phyloP scores from a whole-genome alignment of 92 coral and sea anemone genomes.

The Galaxea fascicularis region DNA sequence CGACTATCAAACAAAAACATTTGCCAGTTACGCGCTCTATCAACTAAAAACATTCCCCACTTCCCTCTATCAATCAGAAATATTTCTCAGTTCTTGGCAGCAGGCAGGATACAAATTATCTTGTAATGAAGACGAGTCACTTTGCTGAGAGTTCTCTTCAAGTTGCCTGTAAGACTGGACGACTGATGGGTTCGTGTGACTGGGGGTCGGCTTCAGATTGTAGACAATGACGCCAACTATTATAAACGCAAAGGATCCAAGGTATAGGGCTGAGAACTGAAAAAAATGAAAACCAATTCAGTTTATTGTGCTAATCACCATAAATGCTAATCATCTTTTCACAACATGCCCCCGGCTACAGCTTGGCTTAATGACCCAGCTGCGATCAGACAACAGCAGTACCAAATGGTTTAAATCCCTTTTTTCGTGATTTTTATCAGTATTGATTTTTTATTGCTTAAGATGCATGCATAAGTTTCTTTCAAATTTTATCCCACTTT shows the following conservation, averaged over 20 bases:
- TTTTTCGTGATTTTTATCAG: no score
- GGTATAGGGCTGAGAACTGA: slow-evolving; percentile 91
- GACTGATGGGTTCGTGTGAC: background rate
- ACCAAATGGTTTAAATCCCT: no score
- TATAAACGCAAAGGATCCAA: slow-evolving; percentile 80
- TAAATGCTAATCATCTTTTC: no score
- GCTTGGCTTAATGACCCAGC: no score
- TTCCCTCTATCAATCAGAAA: background rate
- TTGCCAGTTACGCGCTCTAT: background rate
- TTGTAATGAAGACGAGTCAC: slow-evolving; percentile 2
- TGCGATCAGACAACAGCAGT: no score
- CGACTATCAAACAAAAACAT: background rate
- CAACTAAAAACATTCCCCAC: no score
- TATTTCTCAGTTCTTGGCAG: slow-evolving; percentile 30
- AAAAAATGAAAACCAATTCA: slow-evolving; percentile 22
- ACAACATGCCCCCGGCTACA: no score
- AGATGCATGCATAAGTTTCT: no score
- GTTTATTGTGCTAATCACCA: background rate
- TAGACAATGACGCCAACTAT: slow-evolving; percentile 84
- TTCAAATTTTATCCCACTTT: no score
- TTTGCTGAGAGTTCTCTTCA: slow-evolving; percentile 42
- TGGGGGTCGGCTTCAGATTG: slow-evolving; percentile 86
- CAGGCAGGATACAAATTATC: slow-evolving; percentile 21
- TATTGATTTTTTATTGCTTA: no score
- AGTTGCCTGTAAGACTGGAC: slow-evolving; percentile 36